These are phyloP conservation scores for Microctenopoma lineatum DNA, from an alignment of 2,797 vertebrate species.

Conservation along the genomic window DNA sequence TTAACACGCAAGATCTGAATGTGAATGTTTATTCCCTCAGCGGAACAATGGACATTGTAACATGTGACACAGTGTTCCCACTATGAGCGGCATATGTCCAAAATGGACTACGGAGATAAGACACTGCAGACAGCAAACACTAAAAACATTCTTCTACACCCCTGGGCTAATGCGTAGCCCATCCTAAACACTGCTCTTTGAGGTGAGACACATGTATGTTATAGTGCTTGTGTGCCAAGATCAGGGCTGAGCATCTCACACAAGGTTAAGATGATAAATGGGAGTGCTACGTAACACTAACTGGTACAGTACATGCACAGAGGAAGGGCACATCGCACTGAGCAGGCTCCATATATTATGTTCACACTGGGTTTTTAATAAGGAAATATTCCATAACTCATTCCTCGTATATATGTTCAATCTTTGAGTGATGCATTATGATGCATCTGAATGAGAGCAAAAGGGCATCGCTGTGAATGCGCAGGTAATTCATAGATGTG, in stretches of 20 bases:
- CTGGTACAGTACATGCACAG: constrained; percentile 10
- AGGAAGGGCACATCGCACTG: constrained; percentile 24
- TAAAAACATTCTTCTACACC: too few relatives aligned
- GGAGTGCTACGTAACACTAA: constrained; percentile 47
- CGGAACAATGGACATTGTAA: background rate
- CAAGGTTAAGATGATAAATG: constrained; percentile 61
- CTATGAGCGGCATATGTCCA: background rate
- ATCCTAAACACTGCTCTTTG: constrained; percentile 14
- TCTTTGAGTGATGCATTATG: constrained; percentile 16
- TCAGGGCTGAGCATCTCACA: constrained; percentile 44
- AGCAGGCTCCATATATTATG: constrained; percentile 24
- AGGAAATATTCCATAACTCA: constrained; percentile 35
- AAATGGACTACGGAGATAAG: background rate
- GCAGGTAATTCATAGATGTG: constrained; percentile 15
- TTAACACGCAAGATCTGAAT: constrained; percentile 44
- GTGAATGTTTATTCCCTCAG: constrained; percentile 34
- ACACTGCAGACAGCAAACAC: background rate
- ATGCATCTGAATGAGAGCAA: constrained; percentile 30
- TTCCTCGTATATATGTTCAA: constrained; percentile 17
- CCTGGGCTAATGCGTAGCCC: too few relatives aligned
- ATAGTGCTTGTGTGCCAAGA: constrained; percentile 18
- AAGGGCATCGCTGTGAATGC: constrained; percentile 4
- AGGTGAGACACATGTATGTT: constrained; percentile 19
- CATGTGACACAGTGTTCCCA: constrained; percentile 2
- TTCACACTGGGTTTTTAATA: constrained; percentile 21